Conservation (phyloP, 2,113 vertebrate genomes). For the Chionis minor region DNA sequence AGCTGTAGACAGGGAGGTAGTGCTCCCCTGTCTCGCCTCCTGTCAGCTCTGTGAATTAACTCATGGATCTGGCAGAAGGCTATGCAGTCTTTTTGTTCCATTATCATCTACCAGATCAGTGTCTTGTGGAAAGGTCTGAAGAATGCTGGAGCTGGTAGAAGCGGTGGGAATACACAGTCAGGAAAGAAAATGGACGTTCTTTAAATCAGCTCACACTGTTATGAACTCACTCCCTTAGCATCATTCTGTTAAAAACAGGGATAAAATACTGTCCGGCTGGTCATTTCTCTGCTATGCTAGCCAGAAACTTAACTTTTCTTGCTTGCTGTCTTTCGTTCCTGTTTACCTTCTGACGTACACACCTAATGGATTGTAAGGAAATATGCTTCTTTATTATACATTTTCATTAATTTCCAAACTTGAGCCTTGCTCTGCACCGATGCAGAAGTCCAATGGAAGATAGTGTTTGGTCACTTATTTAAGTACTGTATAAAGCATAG, state of each 20-base stretch:
- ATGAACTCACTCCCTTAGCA: neutral
- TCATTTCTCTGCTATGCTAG: neutral
- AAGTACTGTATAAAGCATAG: neutral
- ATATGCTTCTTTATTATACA: neutral
- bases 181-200: neutral
- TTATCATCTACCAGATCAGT: neutral
- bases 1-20: neutral
- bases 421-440: neutral
- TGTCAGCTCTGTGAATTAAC: neutral
- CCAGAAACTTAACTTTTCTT: neutral
- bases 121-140: neutral
- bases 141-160: neutral
- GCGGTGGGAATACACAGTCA: neutral
- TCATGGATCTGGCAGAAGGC: neutral
- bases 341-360: neutral
- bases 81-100: neutral
- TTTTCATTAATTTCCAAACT: neutral
- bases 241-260: neutral
- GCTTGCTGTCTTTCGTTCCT: neutral
- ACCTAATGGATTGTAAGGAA: neutral
- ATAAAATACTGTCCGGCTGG: neutral
- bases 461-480: neutral
- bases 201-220: neutral
- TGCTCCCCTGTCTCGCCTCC: neutral
- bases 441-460: neutral